A percentile compares a stretch with the other conserved stretches of the same genome.
Conservation (phyloP, 2,888 invertebrate species). For the Drosophila rellima region DNA sequence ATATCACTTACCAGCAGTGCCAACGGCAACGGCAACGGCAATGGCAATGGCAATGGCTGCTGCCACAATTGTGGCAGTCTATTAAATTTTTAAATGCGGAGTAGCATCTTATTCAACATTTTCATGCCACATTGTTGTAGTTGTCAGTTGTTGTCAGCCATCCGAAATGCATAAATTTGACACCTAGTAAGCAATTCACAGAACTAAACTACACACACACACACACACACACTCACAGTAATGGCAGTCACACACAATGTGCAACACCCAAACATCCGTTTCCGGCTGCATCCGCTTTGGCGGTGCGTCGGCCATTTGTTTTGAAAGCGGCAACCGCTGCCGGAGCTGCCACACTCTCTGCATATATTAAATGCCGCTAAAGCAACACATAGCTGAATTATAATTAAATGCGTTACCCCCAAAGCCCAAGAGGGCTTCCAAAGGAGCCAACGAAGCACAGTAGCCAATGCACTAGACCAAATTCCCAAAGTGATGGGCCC, state of each 20-base stretch:
- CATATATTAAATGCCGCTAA: constrained; percentile 75
- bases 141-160: constrained; percentile 68
- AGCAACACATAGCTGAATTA: constrained; percentile 57
- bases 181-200: constrained; percentile 73
- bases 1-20: constrained; percentile 38
- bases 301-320: constrained; percentile 71
- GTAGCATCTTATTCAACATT: constrained; percentile 39
- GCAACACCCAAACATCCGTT: constrained; percentile 81
- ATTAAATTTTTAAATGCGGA: constrained; percentile 69
- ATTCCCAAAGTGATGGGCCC: constrained; percentile 13
- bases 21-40: constrained; percentile 11
- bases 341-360: constrained; percentile 64
- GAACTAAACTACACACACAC: constrained; percentile 54
- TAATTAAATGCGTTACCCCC: constrained; percentile 60
- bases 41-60: neutral
- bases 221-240: constrained; percentile 17
- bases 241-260: constrained; percentile 47
- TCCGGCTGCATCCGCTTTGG: constrained; percentile 74
- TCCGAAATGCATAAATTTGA: constrained; percentile 82
- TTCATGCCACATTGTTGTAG: constrained; percentile 65
- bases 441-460: constrained; percentile 2
- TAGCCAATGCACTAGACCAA: constrained; percentile 17
- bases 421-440: constrained; percentile 12
- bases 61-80: constrained; percentile 31
- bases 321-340: constrained; percentile 68